These are phyloP conservation scores for Spea hammondii DNA, from an alignment of 2,797 vertebrate species.

Conservation along the genomic window DNA sequence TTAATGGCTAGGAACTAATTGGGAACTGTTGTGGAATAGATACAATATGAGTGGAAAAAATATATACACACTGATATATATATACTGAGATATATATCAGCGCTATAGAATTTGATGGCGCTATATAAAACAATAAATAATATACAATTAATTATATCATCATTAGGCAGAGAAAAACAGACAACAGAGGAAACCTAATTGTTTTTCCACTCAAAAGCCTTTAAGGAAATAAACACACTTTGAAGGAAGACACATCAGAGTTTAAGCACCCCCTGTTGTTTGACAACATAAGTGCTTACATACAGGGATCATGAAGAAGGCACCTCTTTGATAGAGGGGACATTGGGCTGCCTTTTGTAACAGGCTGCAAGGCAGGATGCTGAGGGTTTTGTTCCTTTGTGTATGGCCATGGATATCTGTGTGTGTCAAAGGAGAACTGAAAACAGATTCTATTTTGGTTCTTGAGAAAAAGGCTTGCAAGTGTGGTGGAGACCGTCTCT, in stretches of 20 bases:
- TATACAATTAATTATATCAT: background rate
- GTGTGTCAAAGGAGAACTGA: slow-evolving; percentile 54
- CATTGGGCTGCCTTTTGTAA: slow-evolving; percentile 70
- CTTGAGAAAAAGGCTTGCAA: slow-evolving; percentile 54
- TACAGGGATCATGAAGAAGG: slow-evolving; percentile 52
- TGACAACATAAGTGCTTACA: slow-evolving; percentile 59
- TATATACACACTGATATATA: too few species aligned
- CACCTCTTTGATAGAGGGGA: slow-evolving; percentile 66
- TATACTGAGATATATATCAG: too few species aligned
- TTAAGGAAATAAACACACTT: slow-evolving; percentile 56
- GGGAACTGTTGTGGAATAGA: background rate
- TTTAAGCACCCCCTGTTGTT: slow-evolving; percentile 54
- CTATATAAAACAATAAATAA: too few species aligned
- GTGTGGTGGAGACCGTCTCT: slow-evolving; percentile 49
- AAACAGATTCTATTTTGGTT: slow-evolving; percentile 66
- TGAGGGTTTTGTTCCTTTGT: slow-evolving; percentile 72
- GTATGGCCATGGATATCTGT: slow-evolving; percentile 56
- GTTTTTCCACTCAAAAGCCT: slow-evolving; percentile 53
- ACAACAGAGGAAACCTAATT: slow-evolving; percentile 61
- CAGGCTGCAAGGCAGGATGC: slow-evolving; percentile 65
- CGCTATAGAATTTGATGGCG: too few species aligned
- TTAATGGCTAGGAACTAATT: slow-evolving; percentile 18
- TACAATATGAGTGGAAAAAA: background rate
- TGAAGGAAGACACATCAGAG: slow-evolving; percentile 63
- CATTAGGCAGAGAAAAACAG: slow-evolving; percentile 38